Base-by-base conservation (phyloP, 2,888 invertebrate genomes). In the Imbricaverruca yamaguchii region DNA sequence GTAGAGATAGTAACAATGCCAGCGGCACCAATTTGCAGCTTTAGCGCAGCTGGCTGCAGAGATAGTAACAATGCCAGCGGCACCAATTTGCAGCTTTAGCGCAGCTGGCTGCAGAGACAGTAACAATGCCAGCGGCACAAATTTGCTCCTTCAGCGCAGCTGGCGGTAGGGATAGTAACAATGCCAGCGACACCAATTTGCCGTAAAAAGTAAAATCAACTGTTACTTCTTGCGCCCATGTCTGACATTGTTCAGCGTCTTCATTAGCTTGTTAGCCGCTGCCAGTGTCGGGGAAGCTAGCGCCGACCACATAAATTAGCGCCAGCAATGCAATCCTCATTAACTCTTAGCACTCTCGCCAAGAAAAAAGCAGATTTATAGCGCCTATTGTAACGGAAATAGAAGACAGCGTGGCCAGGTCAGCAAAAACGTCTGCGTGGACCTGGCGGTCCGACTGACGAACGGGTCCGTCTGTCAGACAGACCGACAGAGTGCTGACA, bases 311-410 rank as follows among this genome's bases (percentile, higher is more conserved):
- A 74, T 74, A 74, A 74, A 74, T 74, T 74, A 53, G 21, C 74
- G 55, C 74, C 74, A 74, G 55, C 53, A 21, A 74, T 74, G 74
- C 74, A 74, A 74, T 74, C 74, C 74, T 74, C 74, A 74, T 74
- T 74, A 74, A 23, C 74, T 74, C 74, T 55, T 74, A 74, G 74
- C 74, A 74, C 53, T 74, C 18, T 18, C 59, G 55, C 21, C 21
- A 8, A 15, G 21, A 74, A 74, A 74, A 74, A 53, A 21, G 3
- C 55, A 74, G 74, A 74, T 74, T 74, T 74, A 74, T 74, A 53
- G 74, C 74, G 55, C 55, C 74, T 74, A 74, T 74, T 74, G 74
- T 74, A 55, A 74, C 74, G 74, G 53, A 55, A 74, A 74, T 74
- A 74, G 74, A 74, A 55, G 53, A 74, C 74, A 74, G 55, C 74